Base-by-base conservation (phyloP, 2,797 vertebrate genomes). In the Chromobotia macracanthus region DNA sequence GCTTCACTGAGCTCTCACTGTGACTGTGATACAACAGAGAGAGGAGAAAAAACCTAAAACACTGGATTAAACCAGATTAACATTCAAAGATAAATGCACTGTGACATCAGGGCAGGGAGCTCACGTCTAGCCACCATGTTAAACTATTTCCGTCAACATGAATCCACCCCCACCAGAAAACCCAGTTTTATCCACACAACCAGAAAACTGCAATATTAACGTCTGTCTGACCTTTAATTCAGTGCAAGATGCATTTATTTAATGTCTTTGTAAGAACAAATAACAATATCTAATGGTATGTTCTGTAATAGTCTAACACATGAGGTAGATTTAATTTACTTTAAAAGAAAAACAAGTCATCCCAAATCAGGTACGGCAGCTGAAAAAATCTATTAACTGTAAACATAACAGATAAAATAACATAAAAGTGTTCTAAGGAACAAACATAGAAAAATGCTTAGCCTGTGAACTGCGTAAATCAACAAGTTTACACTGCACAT, bases 61-160 rank as follows among this genome's bases (percentile, higher is more conserved):
- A 83, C 82, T n/a, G 85, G 87, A 87, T 84, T 78, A 87, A 87
- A n/a, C 19, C 84, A 91, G 90, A 92, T 92, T 91, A 91, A 82
- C 84, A 72, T 77, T 56, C 82, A 83, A 19, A 82, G 80, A 88
- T 88, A 87, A 86, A 89, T 90, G 88, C 89, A 87, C 87, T 82
- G 80, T 56, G 79, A 83, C 66, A 85, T 83, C 85, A 89, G 87
- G 84, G 88, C 84, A 80, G 78, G n/a, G 50, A 67, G 66, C 50
- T 31, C 61, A 55, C 8, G 0, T 19, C 71, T 41, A 38, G 28
- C 70, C 61, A 63, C 56, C 69, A 77, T 79, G 66, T 72, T 75
- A 23, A 72, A 75, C 31, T 9, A 38, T 61, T 72, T 51, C 60
- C 61, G 31, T 11, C 44, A 65, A 41, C 3, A 77, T 23, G 0